These are phyloP conservation scores for Numenius arquata DNA, from an alignment of 2,113 vertebrate species.

Conservation along the genomic window DNA sequence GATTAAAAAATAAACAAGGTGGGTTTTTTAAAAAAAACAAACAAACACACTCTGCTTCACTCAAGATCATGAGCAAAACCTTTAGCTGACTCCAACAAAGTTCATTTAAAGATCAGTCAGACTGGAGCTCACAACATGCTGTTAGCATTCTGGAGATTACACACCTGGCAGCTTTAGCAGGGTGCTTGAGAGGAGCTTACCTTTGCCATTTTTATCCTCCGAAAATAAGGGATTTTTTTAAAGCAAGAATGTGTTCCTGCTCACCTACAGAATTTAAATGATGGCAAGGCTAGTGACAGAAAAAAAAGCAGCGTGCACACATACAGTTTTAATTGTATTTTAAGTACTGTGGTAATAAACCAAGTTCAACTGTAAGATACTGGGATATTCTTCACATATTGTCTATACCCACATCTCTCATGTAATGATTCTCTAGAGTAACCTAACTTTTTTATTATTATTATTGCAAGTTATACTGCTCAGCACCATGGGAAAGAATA, in stretches of 20 bases:
- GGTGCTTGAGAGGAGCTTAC: neutral
- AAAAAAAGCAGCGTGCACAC: rapidly evolving
- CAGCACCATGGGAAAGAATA: constrained; percentile 53
- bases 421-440: constrained; percentile 45
- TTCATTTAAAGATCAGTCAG: neutral
- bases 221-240: constrained; percentile 19
- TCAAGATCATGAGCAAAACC: neutral
- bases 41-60: neutral
- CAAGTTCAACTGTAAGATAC: neutral
- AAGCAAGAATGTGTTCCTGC: neutral
- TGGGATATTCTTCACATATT: constrained; percentile 20
- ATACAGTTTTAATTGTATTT: constrained; percentile 18
- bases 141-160: neutral
- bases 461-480: constrained; percentile 54
- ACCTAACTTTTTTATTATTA: constrained; percentile 56
- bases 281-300: constrained; percentile 18
- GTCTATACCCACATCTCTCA: neutral
- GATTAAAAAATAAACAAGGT: neutral
- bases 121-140: neutral
- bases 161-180: neutral
- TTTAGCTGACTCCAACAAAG: neutral
- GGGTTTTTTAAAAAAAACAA: too few relatives aligned
- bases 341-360: constrained; percentile 28
- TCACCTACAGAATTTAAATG: neutral
- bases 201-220: constrained; percentile 1